Conservation (phyloP, 2,113 vertebrate species). For the Cochlearius cochlearius region DNA sequence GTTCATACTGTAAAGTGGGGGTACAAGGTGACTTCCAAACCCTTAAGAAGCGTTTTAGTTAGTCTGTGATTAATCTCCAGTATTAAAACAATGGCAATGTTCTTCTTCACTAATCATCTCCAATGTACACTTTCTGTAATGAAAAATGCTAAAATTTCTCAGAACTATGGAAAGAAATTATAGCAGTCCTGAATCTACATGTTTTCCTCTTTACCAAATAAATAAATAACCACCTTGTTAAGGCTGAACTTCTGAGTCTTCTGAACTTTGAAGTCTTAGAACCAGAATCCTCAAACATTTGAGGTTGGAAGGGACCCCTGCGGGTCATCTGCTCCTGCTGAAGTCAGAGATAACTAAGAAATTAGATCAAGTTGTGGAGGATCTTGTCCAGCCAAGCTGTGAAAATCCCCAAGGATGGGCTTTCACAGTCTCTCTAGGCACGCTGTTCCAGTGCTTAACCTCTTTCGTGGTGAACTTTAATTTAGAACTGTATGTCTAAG, state of each 20-base stretch:
- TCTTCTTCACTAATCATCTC: neutral
- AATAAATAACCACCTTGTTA: neutral
- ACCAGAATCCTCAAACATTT: neutral
- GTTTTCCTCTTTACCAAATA: neutral
- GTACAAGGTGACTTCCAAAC: neutral
- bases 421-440: neutral
- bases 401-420: neutral
- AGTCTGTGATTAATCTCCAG: neutral
- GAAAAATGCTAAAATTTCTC: neutral
- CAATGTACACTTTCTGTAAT: neutral
- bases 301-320: neutral
- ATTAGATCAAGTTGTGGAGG: neutral
- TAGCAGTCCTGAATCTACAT: neutral
- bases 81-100: neutral
- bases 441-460: neutral
- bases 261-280: neutral
- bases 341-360: neutral
- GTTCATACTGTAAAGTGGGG: neutral
- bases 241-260: neutral
- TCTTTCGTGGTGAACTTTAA: neutral
- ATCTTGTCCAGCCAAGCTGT: neutral
- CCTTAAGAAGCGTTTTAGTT: neutral
- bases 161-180: neutral
- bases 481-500: neutral
- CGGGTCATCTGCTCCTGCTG: neutral